Evolutionary conservation across 2,888 invertebrate species (phyloP), one percentile per base, ranked within the genome.

Genomic region (Tigriopus californicus): DNA sequence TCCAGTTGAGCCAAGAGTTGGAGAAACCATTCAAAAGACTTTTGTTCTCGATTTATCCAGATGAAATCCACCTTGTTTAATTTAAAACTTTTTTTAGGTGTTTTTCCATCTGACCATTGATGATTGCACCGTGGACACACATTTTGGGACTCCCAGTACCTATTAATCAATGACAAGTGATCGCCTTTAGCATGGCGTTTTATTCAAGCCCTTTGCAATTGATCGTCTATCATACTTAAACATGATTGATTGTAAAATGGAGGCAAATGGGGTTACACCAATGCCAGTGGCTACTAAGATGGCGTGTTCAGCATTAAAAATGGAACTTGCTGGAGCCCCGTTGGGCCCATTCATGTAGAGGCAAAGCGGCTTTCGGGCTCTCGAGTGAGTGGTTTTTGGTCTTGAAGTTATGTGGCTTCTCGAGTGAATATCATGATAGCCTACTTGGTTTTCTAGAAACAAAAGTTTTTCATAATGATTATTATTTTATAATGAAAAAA

Each of bases 221-320:
- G n/a, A n/a, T n/a, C n/a, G n/a, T n/a, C n/a, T n/a, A n/a, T 33
- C 33, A 33, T 33, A 33, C 33, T 33, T 33, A 8, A 33, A 22
- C 49, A 49, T 49, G 15, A 49, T 49, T 5, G 49, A 49, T 49
- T 49, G 49, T 13, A 49, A 22, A 22, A 49, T 49, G 49, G 49
- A 49, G 22, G 49, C 49, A 22, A 49, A 49, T 20, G 49, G 49
- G 22, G 49, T 49, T 3, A 49, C 49, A 11, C 49, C 49, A 22
- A 49, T 49, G 2, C 49, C 49, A 5, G 49, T 49, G 49, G 49
- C 49, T 4, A 49, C 22, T 22, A 49, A 49, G 20, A 49, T 22
- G 15, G 49, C 49, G 20, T 49, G 49, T 5, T 49, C 49, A 12
- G 22, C 49, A 5, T 22, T 22, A 22, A 49, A 49, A 13, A 49